Base-by-base conservation (phyloP, 2,888 invertebrate genomes). In the Leptinotarsa rubiginosa region DNA sequence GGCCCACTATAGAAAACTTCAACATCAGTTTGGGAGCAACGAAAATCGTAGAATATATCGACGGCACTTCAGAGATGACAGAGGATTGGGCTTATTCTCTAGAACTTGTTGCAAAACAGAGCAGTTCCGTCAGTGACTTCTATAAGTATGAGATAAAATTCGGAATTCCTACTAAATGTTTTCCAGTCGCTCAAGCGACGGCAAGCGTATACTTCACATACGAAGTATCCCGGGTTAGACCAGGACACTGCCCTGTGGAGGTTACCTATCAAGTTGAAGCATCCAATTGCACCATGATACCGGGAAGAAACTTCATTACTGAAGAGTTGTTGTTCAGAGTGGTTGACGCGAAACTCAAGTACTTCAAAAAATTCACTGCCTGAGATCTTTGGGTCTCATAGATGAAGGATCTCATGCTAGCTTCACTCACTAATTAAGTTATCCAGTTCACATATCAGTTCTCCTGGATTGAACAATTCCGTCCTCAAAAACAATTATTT, bases 161-260 rank as follows among this genome's bases (percentile, higher is more conserved):
- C 41, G 72, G 77, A 15, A 73, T 81, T 12, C 81, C 81, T 4
- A 79, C 77, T 3, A 73, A 74, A 41, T 72, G 73, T 49, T 81
- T 78, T 65, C 81, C 81, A 12, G 72, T 81, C 1, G 47, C 77
- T 3, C 81, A 81, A 72, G 79, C 77, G 2, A 79, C 78, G 4
- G 80, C 75, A 1, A 76, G 76, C 52, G 59, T 79, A 7, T 81
- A 62, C 59, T 81, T 81, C 64, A 70, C 62, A 15, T 72, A 74
- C n/a, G 79, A 81, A 62, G 71, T 78, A 18, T 79, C 78, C 0
- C 73, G 75, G 69, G 71, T 78, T 2, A 77, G 71, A 66, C 75
- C 78, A 1, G 16, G 18, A 25, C 52, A 75, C 65, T 80, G 80
- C 56, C 65, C 69, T 4, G 78, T 79, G 2, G 77, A 79, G 47